Base-by-base conservation (phyloP, 2,888 invertebrate species). In the Harpalus rubripes region DNA sequence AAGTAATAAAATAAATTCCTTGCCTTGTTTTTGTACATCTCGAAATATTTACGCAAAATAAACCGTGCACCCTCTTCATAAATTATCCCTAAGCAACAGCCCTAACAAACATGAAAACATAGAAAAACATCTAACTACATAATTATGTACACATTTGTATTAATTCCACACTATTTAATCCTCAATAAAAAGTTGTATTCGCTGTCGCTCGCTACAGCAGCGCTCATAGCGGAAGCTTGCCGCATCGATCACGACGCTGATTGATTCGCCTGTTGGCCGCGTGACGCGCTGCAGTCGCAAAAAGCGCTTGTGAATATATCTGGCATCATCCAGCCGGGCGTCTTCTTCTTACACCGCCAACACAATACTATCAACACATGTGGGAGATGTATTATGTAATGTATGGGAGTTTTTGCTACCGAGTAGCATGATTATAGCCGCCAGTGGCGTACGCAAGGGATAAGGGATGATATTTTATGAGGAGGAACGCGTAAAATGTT, bases 221-320 rank as follows among this genome's bases (percentile, higher is more conserved):
- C 72, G 72, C 72, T 18, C 72, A 16, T 18, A 74, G 44, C 72
- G 72, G 72, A 74, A 74, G 52, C 18, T 74, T 44, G 0, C 26
- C 44, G 72, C 72, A 74, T 74, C 72, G 72, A 74, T 74, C 72
- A 74, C 72, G 44, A 18, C 72, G 41, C 72, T 74, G 72, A 74
- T 74, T 74, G 72, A 74, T 74, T 74, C 72, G 72, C 72, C 72
- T 74, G 72, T 74, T 74, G 72, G 72, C 72, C 72, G 72, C 72
- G 44, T 68, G 72, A 74, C 72, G 72, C 72, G 72, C 72, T 44
- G 18, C 44, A 74, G 72, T 74, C 72, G 72, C 72, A 74, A 74
- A 74, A 74, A 74, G 41, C 44, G 44, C 41, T 16, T 63, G 32
- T 74, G 72, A 74, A 74, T 74, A 74, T 74, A 74, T 74, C 72